Evolutionary conservation across 1,140 invertebrate species (phyloP).

Genomic region (Lutraria rhynchaena): DNA sequence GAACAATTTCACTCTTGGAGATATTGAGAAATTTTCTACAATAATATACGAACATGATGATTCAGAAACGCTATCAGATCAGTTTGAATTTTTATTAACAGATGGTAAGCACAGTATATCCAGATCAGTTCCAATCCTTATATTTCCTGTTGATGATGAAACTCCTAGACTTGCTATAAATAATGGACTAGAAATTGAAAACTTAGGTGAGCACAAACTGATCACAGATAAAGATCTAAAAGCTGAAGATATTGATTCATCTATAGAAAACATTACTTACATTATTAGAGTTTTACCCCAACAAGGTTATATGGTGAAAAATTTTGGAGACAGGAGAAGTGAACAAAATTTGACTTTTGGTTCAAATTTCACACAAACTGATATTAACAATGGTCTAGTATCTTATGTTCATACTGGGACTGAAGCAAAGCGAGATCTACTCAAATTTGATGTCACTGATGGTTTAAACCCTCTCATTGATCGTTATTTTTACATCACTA

Average conservation of each 20-base stretch:
- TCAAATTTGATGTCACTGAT: conserved; percentile 83
- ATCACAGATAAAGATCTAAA: conserved; percentile 80
- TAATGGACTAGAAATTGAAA: conserved; percentile 81
- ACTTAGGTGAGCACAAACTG: conserved; percentile 75
- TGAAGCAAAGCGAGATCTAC: conserved; percentile 79
- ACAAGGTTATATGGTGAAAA: conserved; percentile 78
- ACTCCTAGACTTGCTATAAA: conserved; percentile 81
- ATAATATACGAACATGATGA: conserved; percentile 83
- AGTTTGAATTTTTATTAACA: conserved; percentile 79
- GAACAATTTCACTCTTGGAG: conserved; percentile 78
- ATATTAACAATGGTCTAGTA: conserved; percentile 79
- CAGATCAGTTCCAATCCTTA: conserved; percentile 78
- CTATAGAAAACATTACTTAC: conserved; percentile 77
- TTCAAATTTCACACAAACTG: conserved; percentile 81
- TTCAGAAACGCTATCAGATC: conserved; percentile 80
- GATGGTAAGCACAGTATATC: conserved; percentile 81
- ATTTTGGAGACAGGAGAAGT: conserved; percentile 30
- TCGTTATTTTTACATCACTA: conserved; percentile 80
- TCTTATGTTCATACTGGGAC: conserved; percentile 80
- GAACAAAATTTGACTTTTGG: conserved; percentile 77
- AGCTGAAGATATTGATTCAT: conserved; percentile 82
- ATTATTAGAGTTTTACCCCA: conserved; percentile 78
- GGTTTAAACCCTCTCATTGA: conserved; percentile 81
- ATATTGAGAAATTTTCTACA: conserved; percentile 78
- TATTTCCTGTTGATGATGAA: conserved; percentile 82